phyloP scores from a whole-genome alignment of 1,140 invertebrate species.

The Hormaphis cornu region DNA sequence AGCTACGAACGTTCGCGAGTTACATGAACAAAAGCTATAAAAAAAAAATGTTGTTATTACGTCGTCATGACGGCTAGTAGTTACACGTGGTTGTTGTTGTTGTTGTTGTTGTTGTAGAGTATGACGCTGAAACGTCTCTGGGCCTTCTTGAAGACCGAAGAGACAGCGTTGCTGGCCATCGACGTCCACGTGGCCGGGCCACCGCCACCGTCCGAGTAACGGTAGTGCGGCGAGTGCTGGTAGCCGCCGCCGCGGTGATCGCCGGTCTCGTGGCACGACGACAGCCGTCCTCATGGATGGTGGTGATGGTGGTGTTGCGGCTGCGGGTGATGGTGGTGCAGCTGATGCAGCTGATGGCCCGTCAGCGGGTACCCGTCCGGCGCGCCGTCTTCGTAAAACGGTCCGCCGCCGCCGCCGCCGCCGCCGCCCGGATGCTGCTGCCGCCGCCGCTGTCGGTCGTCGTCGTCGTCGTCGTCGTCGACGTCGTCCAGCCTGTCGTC shows the following conservation, averaged over 20 bases:
- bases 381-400: background rate
- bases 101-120: conserved; percentile 21
- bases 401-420: background rate
- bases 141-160: conserved; percentile 22
- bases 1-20: too few species aligned
- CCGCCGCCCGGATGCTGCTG: background rate
- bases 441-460: background rate
- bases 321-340: background rate
- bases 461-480: background rate
- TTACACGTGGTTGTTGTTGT: background rate
- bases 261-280: conserved; percentile 25
- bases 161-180: conserved; percentile 24
- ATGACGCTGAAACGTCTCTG: conserved; percentile 29
- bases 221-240: conserved; percentile 5
- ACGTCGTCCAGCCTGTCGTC: background rate
- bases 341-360: background rate
- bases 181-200: conserved; percentile 30
- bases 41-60: too few species aligned
- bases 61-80: too few species aligned
- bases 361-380: too few species aligned
- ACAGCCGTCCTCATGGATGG: conserved; percentile 16
- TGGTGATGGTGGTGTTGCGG: background rate
- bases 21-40: too few species aligned
- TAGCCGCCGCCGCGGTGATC: background rate
- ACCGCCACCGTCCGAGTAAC: conserved; percentile 25